These are phyloP conservation scores for Danio jaintianensis DNA, from an alignment of 2,797 vertebrate genomes.

Conservation along the genomic window DNA sequence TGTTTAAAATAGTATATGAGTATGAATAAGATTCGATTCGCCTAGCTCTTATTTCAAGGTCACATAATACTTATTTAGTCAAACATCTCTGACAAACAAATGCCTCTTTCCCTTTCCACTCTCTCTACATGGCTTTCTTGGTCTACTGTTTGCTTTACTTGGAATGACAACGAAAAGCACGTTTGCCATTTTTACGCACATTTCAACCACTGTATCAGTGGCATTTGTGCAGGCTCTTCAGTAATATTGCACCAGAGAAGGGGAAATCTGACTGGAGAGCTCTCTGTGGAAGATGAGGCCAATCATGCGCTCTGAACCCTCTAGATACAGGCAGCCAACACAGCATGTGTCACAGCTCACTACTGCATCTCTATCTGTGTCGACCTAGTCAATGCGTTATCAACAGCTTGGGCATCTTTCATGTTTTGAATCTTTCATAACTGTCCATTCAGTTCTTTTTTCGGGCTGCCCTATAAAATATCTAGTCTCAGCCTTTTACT, in stretches of 20 bases:
- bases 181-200: background rate
- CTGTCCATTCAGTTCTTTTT: constrained; percentile 25
- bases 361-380: constrained; percentile 35
- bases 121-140: background rate
- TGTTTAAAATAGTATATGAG: background rate
- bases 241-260: background rate
- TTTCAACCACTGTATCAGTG: background rate
- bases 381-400: constrained; percentile 9
- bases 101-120: background rate
- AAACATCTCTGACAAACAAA: background rate
- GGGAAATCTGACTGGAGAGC: constrained; percentile 15
- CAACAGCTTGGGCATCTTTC: background rate
- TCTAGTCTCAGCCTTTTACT: constrained; percentile 64
- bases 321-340: constrained; percentile 12
- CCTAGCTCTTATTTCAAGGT: background rate
- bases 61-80: background rate
- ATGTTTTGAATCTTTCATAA: constrained; percentile 35
- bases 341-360: constrained; percentile 15
- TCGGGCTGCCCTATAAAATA: constrained; percentile 21
- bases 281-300: constrained; percentile 29
- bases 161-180: background rate
- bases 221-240: background rate
- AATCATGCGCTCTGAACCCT: constrained; percentile 31
- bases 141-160: constrained; percentile 1
- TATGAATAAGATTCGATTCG: background rate